Evolutionary conservation across 2,113 vertebrate species (phyloP).

Genomic region (Platysteira castanea): DNA sequence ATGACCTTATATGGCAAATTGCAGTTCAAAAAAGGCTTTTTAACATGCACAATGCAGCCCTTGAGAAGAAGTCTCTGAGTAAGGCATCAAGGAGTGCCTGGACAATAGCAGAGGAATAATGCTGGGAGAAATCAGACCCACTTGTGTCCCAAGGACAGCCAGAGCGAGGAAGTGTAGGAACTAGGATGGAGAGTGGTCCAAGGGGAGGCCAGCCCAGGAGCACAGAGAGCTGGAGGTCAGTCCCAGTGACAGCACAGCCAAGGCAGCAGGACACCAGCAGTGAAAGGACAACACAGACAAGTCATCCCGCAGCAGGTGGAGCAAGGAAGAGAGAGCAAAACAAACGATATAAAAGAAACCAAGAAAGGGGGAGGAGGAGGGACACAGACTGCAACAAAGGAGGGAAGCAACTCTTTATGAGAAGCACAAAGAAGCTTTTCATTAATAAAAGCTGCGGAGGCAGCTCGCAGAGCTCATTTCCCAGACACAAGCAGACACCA

Average conservation of each 20-base stretch:
- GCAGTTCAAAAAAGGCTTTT: background rate
- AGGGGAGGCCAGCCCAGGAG: background rate
- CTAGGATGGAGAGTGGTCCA: background rate
- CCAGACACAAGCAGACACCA: background rate
- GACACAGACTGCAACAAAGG: background rate
- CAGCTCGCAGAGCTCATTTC: background rate
- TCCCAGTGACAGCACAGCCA: background rate
- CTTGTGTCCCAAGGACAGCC: background rate
- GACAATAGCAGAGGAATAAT: background rate
- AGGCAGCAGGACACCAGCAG: background rate
- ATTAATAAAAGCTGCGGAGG: background rate
- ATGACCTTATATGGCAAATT: background rate
- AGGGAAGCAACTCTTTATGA: background rate
- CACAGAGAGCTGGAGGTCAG: background rate
- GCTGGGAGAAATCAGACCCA: background rate
- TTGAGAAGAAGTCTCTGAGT: background rate
- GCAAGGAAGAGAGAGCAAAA: background rate
- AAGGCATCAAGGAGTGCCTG: background rate
- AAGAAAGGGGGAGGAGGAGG: background rate
- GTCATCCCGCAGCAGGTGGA: background rate
- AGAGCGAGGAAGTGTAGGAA: background rate
- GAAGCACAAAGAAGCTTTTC: conserved; percentile 43
- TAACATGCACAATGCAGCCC: background rate
- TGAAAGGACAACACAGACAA: background rate
- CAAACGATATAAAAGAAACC: background rate